Base-by-base conservation (phyloP, 2,888 invertebrate species). In the Cancer borealis region DNA sequence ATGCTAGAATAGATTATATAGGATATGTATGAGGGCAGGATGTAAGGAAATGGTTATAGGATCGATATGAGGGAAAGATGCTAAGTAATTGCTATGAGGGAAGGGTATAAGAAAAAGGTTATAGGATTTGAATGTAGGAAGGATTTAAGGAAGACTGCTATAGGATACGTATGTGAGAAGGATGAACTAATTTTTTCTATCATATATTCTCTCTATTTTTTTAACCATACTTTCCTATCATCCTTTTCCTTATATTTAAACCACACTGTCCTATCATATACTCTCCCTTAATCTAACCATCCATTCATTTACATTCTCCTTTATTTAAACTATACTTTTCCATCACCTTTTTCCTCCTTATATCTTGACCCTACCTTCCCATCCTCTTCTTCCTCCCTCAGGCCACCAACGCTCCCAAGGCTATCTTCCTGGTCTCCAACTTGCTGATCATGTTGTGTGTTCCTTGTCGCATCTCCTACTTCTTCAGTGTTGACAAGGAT, bases 371-470 rank as follows among this genome's bases (percentile, higher is more conserved):
- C 66, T 17, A 17, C 10, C 10, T 66, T 17, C 66, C 17, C n/a
- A 1, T 66, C 66, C 66, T 66, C 46, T 5, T 26, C 21, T n/a
- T 21, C 60, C 45, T 89, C 54, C 79, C n/a, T 39, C 95, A 96
- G 95, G 94, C 93, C 26, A 92, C 95, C 92, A 95, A 94, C 87
- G 88, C 93, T 14, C 95, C 95, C 46, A 95, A 96, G 92, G 88
- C 93, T 26, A 95, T 96, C 30, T 88, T 95, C 95, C 95, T 96
- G 95, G 96, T 98, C 39, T 99, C 99, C 17, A 99, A 99, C 97
- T 96, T 99, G 79, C 97, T 99, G 88, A 98, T 99, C 93, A 97
- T 99, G 96, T 98, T 98, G 0, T 99, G 99, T 96, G 98, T 99
- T 96, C 99, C 99, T 0, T 98, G 98, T 96, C 97, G 99, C 6